Evolutionary conservation across 2,888 invertebrate species (phyloP), one percentile per base, ranked within the genome.

Genomic region (Orchesella flavescens): DNA sequence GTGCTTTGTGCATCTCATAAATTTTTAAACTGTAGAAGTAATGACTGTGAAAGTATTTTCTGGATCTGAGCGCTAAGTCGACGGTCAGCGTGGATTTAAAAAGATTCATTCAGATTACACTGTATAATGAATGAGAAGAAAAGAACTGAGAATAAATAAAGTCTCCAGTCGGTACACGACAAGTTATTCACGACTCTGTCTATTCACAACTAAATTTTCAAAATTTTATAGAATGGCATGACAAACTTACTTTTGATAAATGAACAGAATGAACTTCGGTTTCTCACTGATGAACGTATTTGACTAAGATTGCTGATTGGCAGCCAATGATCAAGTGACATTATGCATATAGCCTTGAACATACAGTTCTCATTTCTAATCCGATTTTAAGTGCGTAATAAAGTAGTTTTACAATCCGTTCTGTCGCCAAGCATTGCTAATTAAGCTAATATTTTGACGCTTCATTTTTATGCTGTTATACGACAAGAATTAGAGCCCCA

Each of bases 401-500:
- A 55, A 91, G 90, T 86, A 92, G 89, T 89, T 92, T 93, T 89
- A 93, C 93, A 23, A 91, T 88, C 89, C 93, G 93, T 55, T 92
- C 90, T 13, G 92, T 34, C 91, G 89, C 85, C 92, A 89, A 0
- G 92, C 90, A 12, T 91, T 90, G 17, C n/a, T n/a, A n/a, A n/a
- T n/a, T n/a, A n/a, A n/a, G n/a, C n/a, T n/a, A n/a, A n/a, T n/a
- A n/a, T n/a, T 3, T 3, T 44, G 17, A 19, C n/a, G 49, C 5
- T 44, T 69, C n/a, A n/a, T 61, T 61, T 23, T 2, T 61, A 23
- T 61, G 21, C 12, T 19, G 4, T 59, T 15, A 84, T 86, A 90
- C 92, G 89, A 92, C 92, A 23, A 93, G 93, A n/a, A 93, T 91
- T 1, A 93, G 90, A 43, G 92, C 92, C 0, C 93, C 93, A 23